Conservation (phyloP, 2,888 invertebrate species). For the Trissoscelio sp. region DNA sequence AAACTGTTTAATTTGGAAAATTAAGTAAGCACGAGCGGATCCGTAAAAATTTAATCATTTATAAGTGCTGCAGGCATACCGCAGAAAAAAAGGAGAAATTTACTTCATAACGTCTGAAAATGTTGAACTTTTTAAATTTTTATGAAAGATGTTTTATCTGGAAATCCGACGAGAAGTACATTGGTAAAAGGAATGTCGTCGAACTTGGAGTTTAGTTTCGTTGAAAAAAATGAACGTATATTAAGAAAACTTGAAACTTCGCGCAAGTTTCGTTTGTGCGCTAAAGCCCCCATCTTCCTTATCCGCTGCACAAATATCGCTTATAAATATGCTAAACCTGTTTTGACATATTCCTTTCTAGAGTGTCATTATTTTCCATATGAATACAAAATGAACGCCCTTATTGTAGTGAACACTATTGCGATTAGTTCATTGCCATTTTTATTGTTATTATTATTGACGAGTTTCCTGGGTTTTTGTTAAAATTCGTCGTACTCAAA, state of each 20-base stretch:
- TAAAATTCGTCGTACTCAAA: slow-evolving; percentile 14
- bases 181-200: slow-evolving; percentile 53
- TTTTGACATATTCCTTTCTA: slow-evolving; percentile 18
- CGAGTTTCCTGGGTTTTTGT: background rate
- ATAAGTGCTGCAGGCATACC: slow-evolving; percentile 17
- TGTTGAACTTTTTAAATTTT: slow-evolving; percentile 55
- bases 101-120: slow-evolving; percentile 38
- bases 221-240: slow-evolving; percentile 40
- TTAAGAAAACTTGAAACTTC: slow-evolving; percentile 44
- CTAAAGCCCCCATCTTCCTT: background rate
- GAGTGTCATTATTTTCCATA: slow-evolving; percentile 30
- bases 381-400: slow-evolving; percentile 6
- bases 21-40: slow-evolving; percentile 19
- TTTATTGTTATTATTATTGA: background rate
- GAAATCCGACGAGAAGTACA: slow-evolving; percentile 47
- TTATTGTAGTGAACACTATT: slow-evolving; percentile 6
- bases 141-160: slow-evolving; percentile 56
- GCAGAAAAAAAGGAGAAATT: slow-evolving; percentile 13
- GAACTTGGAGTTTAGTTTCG: slow-evolving; percentile 42
- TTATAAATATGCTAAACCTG: slow-evolving; percentile 56
- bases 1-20: slow-evolving; percentile 29
- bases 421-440: background rate
- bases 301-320: slow-evolving; percentile 43
- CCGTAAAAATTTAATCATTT: slow-evolving; percentile 47
- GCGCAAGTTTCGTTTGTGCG: slow-evolving; percentile 38